phyloP scores from a whole-genome alignment of 1,140 invertebrate species.

The Panagrolaimus sp. region DNA sequence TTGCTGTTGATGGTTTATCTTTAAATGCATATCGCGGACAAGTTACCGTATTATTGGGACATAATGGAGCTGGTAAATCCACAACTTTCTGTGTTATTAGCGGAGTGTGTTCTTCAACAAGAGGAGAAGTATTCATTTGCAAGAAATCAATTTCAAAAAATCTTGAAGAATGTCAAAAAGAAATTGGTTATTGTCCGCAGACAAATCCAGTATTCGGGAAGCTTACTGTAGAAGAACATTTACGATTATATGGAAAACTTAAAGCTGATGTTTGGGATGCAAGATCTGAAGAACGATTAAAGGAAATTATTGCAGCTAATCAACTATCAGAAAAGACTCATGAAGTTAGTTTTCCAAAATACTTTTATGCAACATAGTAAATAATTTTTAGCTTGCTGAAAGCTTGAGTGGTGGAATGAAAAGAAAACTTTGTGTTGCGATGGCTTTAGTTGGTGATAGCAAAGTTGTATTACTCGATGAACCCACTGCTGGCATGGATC shows the following conservation, averaged over 20 bases:
- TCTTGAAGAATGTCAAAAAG: conserved; percentile 35
- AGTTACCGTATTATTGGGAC: conserved; percentile 42
- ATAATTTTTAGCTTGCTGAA: conserved; percentile 39
- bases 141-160: conserved; percentile 26
- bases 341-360: not conserved
- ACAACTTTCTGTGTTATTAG: conserved; percentile 45
- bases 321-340: no score
- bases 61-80: conserved; percentile 41
- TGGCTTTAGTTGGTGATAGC: conserved; percentile 64
- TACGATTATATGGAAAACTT: conserved; percentile 72
- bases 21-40: conserved; percentile 45
- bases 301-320: no score
- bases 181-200: conserved; percentile 85
- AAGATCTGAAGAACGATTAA: not conserved
- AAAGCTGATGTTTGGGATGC: conserved; percentile 41
- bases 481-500: conserved; percentile 65
- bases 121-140: conserved; percentile 36
- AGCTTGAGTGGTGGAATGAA: conserved; percentile 63
- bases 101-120: not conserved
- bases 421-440: conserved; percentile 63
- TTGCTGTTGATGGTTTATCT: conserved; percentile 38
- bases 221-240: conserved; percentile 79
- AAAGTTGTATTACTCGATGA: conserved; percentile 64
- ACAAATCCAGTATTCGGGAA: conserved; percentile 86
- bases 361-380: conserved; percentile 22